Percentiles rank a stretch among this genome's conserved stretches.
Evolutionary conservation across 2,888 invertebrate species (phyloP).

Genomic region (Agriopis marginaria): DNA sequence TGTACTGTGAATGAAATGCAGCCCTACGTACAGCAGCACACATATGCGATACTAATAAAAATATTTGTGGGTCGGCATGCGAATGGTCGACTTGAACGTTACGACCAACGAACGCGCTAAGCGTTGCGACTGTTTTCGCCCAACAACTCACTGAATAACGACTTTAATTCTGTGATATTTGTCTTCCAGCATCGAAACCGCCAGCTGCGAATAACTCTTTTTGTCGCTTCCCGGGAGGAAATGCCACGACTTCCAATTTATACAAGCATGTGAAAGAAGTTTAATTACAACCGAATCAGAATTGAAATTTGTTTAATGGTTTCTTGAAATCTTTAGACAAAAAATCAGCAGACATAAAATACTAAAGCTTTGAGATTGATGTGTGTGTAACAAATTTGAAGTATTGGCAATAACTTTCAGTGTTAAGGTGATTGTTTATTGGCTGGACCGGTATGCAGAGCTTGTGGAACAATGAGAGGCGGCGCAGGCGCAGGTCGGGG

Average conservation of each 20-base stretch:
- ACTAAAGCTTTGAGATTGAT: constrained; percentile 28
- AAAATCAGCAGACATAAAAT: constrained; percentile 38
- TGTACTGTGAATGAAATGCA: constrained; percentile 63
- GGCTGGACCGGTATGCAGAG: constrained; percentile 67
- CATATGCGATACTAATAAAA: constrained; percentile 56
- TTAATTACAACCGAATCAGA: constrained; percentile 42
- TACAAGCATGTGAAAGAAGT: constrained; percentile 66
- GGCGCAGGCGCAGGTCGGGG: constrained; percentile 64
- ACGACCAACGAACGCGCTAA: constrained; percentile 65
- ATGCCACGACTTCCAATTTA: constrained; percentile 74
- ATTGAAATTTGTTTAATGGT: constrained; percentile 41
- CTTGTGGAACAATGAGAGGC: constrained; percentile 75
- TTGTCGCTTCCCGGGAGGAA: constrained; percentile 70
- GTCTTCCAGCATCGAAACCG: constrained; percentile 48
- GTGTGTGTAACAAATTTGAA: constrained; percentile 34
- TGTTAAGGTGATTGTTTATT: constrained; percentile 53
- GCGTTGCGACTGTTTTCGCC: constrained; percentile 59
- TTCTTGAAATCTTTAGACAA: constrained; percentile 34
- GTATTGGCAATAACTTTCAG: constrained; percentile 38
- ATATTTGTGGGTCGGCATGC: constrained; percentile 65
- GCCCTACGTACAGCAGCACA: constrained; percentile 37
- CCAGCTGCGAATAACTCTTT: constrained; percentile 53
- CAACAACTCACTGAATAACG: constrained; percentile 55
- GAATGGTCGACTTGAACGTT: constrained; percentile 61
- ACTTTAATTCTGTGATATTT: constrained; percentile 60